Conservation (phyloP, 2,113 vertebrate genomes). For the Gymnarchus niloticus region DNA sequence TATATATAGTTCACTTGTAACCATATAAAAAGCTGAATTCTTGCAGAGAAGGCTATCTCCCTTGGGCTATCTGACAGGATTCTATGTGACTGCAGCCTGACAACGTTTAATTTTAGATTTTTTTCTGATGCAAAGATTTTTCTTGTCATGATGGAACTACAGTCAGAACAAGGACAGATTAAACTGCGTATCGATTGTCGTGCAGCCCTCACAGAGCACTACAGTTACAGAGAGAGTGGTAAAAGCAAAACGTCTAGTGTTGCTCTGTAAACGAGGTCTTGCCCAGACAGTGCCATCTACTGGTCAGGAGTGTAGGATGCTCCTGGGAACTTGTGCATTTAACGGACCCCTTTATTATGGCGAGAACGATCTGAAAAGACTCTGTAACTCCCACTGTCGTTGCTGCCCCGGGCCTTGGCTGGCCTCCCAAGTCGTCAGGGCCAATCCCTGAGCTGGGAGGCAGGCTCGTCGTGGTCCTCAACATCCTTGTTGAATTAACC, state of each 20-base stretch:
- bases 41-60: neutral
- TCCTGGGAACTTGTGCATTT: neutral
- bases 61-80: neutral
- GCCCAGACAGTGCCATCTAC: constrained; percentile 10
- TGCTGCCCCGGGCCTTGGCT: constrained; percentile 52
- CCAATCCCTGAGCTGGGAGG: constrained; percentile 48
- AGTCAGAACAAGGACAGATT: neutral
- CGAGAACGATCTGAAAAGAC: constrained; percentile 45
- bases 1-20: neutral
- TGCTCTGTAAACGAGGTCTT: neutral
- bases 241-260: neutral
- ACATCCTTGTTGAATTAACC: constrained; percentile 50
- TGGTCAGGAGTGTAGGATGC: neutral
- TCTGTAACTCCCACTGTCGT: constrained; percentile 30
- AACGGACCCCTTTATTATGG: constrained; percentile 37
- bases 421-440: constrained; percentile 58
- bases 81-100: neutral
- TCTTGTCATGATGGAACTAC: neutral
- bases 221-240: neutral
- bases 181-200: neutral
- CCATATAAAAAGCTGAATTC: neutral
- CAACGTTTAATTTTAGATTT: neutral
- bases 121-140: neutral
- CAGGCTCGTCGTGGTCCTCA: constrained; percentile 11
- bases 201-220: neutral